Percentiles rank a stretch among this genome's conserved stretches.
phyloP scores from a whole-genome alignment of 1,140 invertebrate genomes.

The Cotesia vestalis region DNA sequence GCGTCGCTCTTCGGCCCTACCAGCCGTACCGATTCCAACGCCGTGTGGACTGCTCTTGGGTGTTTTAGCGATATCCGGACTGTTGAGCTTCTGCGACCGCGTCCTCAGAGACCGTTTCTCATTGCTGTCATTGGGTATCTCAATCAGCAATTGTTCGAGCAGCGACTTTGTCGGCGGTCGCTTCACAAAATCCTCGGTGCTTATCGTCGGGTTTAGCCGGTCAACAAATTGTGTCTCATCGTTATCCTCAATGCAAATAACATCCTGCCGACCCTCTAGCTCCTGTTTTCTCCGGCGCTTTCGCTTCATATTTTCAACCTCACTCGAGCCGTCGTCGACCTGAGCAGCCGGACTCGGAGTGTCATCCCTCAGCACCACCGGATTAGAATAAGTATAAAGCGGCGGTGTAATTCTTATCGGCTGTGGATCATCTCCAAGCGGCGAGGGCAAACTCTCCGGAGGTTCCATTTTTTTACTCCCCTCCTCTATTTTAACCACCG shows the following conservation, averaged over 20 bases:
- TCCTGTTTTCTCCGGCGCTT: constrained; percentile 64
- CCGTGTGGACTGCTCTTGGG: constrained; percentile 71
- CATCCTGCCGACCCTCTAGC: constrained; percentile 63
- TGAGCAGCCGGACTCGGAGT: constrained; percentile 65
- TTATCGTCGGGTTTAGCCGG: constrained; percentile 51
- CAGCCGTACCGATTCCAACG: constrained; percentile 40
- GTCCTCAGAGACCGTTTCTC: constrained; percentile 72
- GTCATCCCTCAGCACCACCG: constrained; percentile 68
- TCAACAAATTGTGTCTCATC: constrained; percentile 60
- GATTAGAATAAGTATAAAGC: constrained; percentile 80
- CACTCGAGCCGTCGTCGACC: constrained; percentile 55
- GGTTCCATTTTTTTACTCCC: neutral
- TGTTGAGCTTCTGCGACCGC: constrained; percentile 77
- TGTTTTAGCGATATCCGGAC: constrained; percentile 72
- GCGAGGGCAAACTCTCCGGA: constrained; percentile 57
- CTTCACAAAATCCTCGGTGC: constrained; percentile 55
- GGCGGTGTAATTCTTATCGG: constrained; percentile 77
- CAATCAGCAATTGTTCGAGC: constrained; percentile 79
- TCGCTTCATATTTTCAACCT: constrained; percentile 56
- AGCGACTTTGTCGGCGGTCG: constrained; percentile 68
- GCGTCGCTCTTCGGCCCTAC: constrained; percentile 56
- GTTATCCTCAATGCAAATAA: constrained; percentile 62
- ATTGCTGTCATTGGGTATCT: constrained; percentile 75
- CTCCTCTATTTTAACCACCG: neutral
- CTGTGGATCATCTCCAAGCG: constrained; percentile 71